Base-by-base conservation (phyloP, 2,113 vertebrate genomes). In the Heterotilapia buettikoferi region DNA sequence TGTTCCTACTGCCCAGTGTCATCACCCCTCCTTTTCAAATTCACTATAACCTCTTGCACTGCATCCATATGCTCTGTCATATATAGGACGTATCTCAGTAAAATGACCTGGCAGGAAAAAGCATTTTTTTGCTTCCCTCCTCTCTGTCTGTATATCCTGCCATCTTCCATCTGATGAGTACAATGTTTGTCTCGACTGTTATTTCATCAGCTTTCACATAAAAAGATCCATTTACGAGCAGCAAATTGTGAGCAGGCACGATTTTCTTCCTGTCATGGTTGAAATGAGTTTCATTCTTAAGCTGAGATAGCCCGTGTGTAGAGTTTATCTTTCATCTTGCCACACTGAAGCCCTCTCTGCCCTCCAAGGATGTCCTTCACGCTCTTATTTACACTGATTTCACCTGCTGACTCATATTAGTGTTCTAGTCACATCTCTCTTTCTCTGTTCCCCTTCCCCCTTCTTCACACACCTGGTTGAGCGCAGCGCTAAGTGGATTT, bases 371-470 rank as follows among this genome's bases (percentile, higher is more conserved):
- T 92, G 92, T 92, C 93, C 91, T 95, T 95, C 95, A 94, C 52
- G 84, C 80, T 56, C 68, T 86, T 91, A 85, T 93, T 95, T 90
- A 81, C 88, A 84, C 86, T 84, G 85, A 90, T 84, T 92, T 91
- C 71, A 84, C 86, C 83, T 86, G 71, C 40, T 71, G 43, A 43
- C 84, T 92, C 24, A 14, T 81, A 95, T 96, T 96, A 93, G 89
- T 90, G 82, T 96, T 95, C 93, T 73, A 85, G 40, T 90, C 95
- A 95, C 94, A 91, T 95, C 87, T 93, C 80, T 93, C 63, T 43
- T 21, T 87, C 80, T 47, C 52, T 43, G 68, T 43, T 73, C 83
- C 68, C 85, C 76, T 57, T 11, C 80, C 87, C 78, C 82, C 57
- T 85, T 84, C 86, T 90, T 86, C 68, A 80, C 90, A 86, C 94